These are phyloP conservation scores for Apamea sordens DNA, from an alignment of 2,888 invertebrate species.

Conservation along the genomic window DNA sequence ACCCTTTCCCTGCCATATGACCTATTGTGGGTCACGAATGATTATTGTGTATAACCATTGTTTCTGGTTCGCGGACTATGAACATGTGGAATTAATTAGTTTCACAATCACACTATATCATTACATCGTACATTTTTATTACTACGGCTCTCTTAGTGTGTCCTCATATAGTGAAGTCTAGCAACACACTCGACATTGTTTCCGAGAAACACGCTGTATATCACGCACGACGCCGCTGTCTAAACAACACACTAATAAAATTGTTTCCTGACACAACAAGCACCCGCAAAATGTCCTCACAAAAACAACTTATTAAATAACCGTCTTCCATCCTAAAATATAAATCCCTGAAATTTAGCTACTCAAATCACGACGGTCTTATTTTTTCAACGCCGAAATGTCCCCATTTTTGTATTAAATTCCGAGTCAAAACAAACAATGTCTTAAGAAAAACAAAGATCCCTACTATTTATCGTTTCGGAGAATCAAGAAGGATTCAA, in stretches of 20 bases:
- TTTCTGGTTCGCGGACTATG: not conserved
- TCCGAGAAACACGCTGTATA: conserved; percentile 33
- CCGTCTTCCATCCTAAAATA: conserved; percentile 60
- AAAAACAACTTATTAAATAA: conserved; percentile 61
- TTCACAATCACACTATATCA: not conserved
- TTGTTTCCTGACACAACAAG: conserved; percentile 51
- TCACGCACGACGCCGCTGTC: conserved; percentile 42
- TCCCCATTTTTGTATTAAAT: conserved; percentile 52
- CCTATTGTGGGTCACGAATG: not conserved
- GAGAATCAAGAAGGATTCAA: conserved; percentile 59
- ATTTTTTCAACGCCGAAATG: conserved; percentile 59
- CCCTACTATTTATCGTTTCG: conserved; percentile 63
- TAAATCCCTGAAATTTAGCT: conserved; percentile 49
- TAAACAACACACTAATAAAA: conserved; percentile 66
- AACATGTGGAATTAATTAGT: not conserved
- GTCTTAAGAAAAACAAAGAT: conserved; percentile 63
- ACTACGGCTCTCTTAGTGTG: not conserved
- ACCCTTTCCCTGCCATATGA: not conserved
- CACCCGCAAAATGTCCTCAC: conserved; percentile 43
- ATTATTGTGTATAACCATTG: not conserved
- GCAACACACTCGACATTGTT: conserved; percentile 28
- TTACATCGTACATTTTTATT: conserved; percentile 9
- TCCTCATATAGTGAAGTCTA: conserved; percentile 13
- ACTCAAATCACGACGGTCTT: conserved; percentile 51
- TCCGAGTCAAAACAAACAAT: conserved; percentile 63